Conservation (phyloP, 2,113 vertebrate species). For the Chrysochloris asiatica region DNA sequence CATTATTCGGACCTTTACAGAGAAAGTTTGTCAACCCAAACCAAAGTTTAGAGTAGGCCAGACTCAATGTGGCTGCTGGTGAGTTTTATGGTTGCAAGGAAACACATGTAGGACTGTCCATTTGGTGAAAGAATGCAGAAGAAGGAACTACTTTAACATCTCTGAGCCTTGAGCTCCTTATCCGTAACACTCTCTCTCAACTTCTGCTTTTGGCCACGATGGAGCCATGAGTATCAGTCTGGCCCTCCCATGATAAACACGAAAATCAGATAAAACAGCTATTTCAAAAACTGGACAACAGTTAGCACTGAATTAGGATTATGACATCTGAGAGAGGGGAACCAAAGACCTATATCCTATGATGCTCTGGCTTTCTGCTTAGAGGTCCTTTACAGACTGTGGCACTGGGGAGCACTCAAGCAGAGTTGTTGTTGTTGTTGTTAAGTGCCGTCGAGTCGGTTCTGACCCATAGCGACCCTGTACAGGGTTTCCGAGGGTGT, state of each 20-base stretch:
- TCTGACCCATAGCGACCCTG: too few relatives aligned
- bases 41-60: neutral
- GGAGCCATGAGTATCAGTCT: neutral
- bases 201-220: constrained; percentile 37
- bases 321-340: neutral
- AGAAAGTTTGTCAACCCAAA: neutral
- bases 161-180: neutral
- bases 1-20: neutral
- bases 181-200: neutral
- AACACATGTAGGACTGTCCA: neutral
- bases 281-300: neutral
- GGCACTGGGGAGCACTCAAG: neutral
- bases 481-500: too few relatives aligned
- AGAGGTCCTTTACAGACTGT: neutral
- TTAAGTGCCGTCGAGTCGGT: too few relatives aligned
- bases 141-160: neutral
- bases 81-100: neutral
- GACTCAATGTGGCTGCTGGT: neutral
- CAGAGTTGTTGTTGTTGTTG: neutral
- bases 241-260: constrained; percentile 2
- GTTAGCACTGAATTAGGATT: constrained; percentile 6
- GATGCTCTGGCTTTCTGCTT: neutral
- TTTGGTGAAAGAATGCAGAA: neutral
- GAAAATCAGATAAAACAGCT: neutral
- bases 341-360: neutral